Conservation (phyloP, 2,797 vertebrate species). For the Antennarius maculatus region DNA sequence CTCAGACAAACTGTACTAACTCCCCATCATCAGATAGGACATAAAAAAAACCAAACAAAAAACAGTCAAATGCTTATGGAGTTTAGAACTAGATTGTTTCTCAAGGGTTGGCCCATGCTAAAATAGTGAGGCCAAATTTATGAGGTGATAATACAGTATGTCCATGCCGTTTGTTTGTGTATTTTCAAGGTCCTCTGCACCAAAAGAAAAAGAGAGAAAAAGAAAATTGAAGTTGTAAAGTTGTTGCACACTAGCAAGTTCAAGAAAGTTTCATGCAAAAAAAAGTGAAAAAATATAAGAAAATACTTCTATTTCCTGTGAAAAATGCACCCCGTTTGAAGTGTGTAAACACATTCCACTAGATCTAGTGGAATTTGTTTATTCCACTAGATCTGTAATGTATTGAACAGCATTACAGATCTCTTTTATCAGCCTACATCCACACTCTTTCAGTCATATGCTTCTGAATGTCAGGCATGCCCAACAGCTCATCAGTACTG, state of each 20-base stretch:
- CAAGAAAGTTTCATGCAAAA: background rate
- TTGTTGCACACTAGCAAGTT: background rate
- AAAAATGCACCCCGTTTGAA: background rate
- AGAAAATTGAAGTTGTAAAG: background rate
- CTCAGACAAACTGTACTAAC: background rate
- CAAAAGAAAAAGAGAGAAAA: background rate
- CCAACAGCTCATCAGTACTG: too few species aligned
- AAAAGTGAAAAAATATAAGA: background rate
- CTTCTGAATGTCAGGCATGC: conserved; percentile 1
- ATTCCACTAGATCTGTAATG: too few species aligned
- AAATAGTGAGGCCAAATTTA: background rate
- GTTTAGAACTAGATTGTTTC: background rate
- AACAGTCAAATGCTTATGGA: conserved; percentile 1
- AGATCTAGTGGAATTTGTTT: too few species aligned
- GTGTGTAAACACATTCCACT: too few species aligned
- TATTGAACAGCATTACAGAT: background rate
- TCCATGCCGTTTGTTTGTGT: background rate
- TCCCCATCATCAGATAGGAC: background rate
- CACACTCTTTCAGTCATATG: background rate
- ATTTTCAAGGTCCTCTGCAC: background rate
- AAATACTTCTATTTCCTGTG: background rate
- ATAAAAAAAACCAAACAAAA: background rate
- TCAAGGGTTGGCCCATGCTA: background rate
- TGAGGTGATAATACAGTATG: background rate
- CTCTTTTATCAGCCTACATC: too few species aligned